A percentile compares a stretch with the other conserved stretches of the same genome.
Conservation (phyloP, 2,888 invertebrate species). For the Crepidodera aurea region DNA sequence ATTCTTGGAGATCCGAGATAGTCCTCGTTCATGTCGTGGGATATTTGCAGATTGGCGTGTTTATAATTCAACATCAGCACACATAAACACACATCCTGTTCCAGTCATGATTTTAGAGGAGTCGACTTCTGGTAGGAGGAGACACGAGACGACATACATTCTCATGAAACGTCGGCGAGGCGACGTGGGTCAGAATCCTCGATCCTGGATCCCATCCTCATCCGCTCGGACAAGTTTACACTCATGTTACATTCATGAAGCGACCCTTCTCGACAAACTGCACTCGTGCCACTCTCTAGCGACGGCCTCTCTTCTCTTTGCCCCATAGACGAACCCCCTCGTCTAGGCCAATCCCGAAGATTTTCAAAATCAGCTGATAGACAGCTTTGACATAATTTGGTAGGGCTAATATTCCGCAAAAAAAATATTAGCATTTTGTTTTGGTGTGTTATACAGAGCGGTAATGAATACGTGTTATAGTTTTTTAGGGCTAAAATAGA, state of each 20-base stretch:
- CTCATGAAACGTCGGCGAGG: conserved; percentile 19
- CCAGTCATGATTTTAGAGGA: conserved; percentile 34
- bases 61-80: conserved; percentile 31
- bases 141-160: conserved; percentile 33
- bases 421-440: not conserved
- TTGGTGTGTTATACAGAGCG: no score
- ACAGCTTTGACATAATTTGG: no score
- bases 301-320: not conserved
- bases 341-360: not conserved
- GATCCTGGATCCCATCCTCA: conserved; percentile 23
- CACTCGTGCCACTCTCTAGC: conserved; percentile 40
- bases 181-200: conserved; percentile 37
- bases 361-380: not conserved
- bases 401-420: not conserved
- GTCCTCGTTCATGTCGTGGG: not conserved
- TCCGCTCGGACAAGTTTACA: conserved; percentile 45
- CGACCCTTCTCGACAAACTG: conserved; percentile 46
- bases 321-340: not conserved
- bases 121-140: conserved; percentile 13
- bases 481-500: not conserved
- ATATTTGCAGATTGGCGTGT: conserved; percentile 17
- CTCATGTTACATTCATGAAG: conserved; percentile 52
- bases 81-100: conserved; percentile 28
- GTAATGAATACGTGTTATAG: no score
- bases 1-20: not conserved